A percentile compares a stretch with the other conserved stretches of the same genome.
phyloP scores from a whole-genome alignment of 1,140 invertebrate genomes.

The Drosophila arizonae region DNA sequence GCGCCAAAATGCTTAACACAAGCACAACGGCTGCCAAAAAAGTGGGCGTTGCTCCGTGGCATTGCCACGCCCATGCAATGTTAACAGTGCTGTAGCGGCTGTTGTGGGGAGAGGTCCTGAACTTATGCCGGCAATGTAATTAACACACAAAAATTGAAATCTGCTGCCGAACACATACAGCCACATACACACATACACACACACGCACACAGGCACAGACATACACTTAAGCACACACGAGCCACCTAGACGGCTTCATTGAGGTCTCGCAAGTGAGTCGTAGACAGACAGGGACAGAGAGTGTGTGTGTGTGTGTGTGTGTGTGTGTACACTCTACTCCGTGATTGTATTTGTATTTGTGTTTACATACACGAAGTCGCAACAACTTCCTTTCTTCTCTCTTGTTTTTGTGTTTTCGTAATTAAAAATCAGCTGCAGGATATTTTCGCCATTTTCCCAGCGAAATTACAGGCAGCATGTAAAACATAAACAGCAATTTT shows the following conservation, averaged over 20 bases:
- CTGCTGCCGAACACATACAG: conserved; percentile 59
- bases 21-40: conserved; percentile 43
- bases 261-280: conserved; percentile 66
- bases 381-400: conserved; percentile 61
- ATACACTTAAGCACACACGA: conserved; percentile 24
- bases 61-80: conserved; percentile 48
- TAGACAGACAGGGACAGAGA: not conserved
- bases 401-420: conserved; percentile 68
- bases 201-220: conserved; percentile 40
- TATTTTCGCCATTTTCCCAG: conserved; percentile 61
- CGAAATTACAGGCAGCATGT: conserved; percentile 60
- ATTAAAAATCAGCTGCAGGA: conserved; percentile 79
- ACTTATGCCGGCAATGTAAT: conserved; percentile 75
- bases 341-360: conserved; percentile 36
- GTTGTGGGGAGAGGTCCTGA: conserved; percentile 26
- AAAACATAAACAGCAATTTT: conserved; percentile 58
- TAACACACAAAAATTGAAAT: conserved; percentile 80
- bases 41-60: not conserved
- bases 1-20: conserved; percentile 75
- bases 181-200: conserved; percentile 32
- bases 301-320: conserved; percentile 17
- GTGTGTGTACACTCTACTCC: conserved; percentile 1
- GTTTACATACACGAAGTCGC: conserved; percentile 68
- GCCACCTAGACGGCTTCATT: conserved; percentile 62
- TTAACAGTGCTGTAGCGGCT: not conserved